Conservation (phyloP, 2,797 vertebrate genomes). For the Apogon hyalosoma region DNA sequence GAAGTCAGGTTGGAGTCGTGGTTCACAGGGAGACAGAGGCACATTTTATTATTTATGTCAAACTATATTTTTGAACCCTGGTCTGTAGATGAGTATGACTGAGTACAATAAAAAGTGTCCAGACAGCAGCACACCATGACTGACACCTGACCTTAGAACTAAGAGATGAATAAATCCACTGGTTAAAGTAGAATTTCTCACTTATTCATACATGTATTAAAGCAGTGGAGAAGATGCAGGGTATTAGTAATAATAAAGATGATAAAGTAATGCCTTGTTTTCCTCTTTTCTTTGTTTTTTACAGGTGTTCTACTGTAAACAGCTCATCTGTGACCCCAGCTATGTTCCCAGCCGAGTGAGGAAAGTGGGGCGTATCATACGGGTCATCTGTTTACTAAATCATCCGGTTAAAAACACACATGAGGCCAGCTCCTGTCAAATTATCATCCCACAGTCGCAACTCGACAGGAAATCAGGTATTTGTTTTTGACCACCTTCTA, state of each 20-base stretch:
- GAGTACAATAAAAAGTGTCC: too few relatives aligned
- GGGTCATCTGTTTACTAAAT: conserved; percentile 85
- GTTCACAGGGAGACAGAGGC: too few relatives aligned
- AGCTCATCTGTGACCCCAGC: conserved; percentile 86
- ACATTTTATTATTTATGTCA: too few relatives aligned
- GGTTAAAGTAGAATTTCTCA: too few relatives aligned
- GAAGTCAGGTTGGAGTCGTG: too few relatives aligned
- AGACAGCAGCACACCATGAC: too few relatives aligned
- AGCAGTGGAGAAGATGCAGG: background rate
- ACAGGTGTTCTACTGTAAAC: conserved; percentile 84
- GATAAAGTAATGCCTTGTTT: background rate
- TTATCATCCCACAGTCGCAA: conserved; percentile 85
- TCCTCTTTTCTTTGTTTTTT: background rate
- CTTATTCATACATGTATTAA: background rate
- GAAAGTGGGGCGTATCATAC: conserved; percentile 80
- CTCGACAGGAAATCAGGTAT: conserved; percentile 84
- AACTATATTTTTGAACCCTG: too few relatives aligned
- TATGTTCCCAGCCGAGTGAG: conserved; percentile 80
- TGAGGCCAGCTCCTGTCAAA: conserved; percentile 83
- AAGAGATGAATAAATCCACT: too few relatives aligned
- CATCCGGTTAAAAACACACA: conserved; percentile 86
- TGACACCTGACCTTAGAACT: too few relatives aligned
- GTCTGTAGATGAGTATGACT: too few relatives aligned
- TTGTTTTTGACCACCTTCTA: background rate
- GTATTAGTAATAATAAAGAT: background rate